phyloP scores from a whole-genome alignment of 2,797 vertebrate species.

The Xerus rutilus region DNA sequence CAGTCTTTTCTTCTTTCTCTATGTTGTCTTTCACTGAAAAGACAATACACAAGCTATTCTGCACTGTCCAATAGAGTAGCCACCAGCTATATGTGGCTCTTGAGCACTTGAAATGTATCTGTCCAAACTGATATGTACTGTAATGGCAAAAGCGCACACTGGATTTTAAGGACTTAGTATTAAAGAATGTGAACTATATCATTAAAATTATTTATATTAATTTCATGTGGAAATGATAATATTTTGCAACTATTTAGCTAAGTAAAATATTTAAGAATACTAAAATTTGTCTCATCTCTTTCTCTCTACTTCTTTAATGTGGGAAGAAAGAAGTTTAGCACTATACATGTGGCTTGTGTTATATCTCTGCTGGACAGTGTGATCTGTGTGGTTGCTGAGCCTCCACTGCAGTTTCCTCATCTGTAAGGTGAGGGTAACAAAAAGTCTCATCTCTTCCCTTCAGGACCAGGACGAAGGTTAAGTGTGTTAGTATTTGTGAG shows the following conservation, averaged over 20 bases:
- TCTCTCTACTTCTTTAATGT: not conserved
- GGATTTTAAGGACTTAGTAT: not conserved
- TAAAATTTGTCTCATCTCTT: not conserved
- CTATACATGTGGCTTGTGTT: not conserved
- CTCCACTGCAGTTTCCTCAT: not conserved
- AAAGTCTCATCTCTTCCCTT: not conserved
- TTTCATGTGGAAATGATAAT: not conserved
- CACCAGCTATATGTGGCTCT: not conserved
- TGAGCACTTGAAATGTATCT: not conserved
- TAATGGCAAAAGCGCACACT: not conserved
- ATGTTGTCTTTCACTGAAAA: not conserved
- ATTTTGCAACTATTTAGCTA: not conserved
- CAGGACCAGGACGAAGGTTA: not conserved
- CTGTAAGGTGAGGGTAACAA: not conserved
- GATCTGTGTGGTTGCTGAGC: not conserved
- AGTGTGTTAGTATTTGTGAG: not conserved
- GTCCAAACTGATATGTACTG: not conserved
- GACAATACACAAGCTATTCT: not conserved
- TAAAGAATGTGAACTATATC: not conserved
- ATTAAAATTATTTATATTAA: not conserved
- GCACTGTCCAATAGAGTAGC: not conserved
- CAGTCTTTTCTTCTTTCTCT: not conserved
- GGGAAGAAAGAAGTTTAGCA: not conserved
- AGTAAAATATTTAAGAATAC: not conserved
- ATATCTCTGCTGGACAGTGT: not conserved